These are phyloP conservation scores for Gryon sp. DNA, from an alignment of 1,140 invertebrate genomes.

Conservation along the genomic window DNA sequence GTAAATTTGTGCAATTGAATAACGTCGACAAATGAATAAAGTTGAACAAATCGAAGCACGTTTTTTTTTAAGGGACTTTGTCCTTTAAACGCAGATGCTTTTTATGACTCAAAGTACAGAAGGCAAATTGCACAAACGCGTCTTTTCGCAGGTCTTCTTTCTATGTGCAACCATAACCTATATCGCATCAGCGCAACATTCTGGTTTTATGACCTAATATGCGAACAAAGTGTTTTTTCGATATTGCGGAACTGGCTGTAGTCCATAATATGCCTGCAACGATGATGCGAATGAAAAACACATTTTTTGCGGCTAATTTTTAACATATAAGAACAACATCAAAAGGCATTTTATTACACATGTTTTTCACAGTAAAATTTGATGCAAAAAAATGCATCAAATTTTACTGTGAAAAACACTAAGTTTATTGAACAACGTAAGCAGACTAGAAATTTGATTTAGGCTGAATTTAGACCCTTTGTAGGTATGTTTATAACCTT, in stretches of 20 bases:
- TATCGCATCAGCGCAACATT: constrained; percentile 31
- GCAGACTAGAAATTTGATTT: too few species aligned
- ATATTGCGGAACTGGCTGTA: constrained; percentile 13
- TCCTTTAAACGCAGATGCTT: constrained; percentile 23
- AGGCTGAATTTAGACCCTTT: too few species aligned
- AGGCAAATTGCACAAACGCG: constrained; percentile 41
- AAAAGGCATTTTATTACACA: too few species aligned
- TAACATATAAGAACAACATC: too few species aligned
- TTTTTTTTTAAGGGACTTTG: neutral
- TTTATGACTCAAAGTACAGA: constrained; percentile 24
- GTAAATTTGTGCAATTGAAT: constrained; percentile 10
- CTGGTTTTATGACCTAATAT: constrained; percentile 50
- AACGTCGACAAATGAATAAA: constrained; percentile 47
- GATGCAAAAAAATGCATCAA: too few species aligned
- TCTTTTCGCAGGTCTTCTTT: constrained; percentile 44
- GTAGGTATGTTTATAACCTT: too few species aligned
- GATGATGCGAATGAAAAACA: neutral
- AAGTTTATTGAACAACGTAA: too few species aligned
- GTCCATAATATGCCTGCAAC: constrained; percentile 19
- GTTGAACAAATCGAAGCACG: constrained; percentile 14
- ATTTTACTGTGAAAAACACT: too few species aligned
- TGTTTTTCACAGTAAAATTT: too few species aligned
- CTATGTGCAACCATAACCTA: constrained; percentile 27
- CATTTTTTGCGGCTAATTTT: too few species aligned
- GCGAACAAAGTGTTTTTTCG: constrained; percentile 36